Evolutionary conservation across 1,140 invertebrate species (phyloP).

Genomic region (Drosophila parvula): DNA sequence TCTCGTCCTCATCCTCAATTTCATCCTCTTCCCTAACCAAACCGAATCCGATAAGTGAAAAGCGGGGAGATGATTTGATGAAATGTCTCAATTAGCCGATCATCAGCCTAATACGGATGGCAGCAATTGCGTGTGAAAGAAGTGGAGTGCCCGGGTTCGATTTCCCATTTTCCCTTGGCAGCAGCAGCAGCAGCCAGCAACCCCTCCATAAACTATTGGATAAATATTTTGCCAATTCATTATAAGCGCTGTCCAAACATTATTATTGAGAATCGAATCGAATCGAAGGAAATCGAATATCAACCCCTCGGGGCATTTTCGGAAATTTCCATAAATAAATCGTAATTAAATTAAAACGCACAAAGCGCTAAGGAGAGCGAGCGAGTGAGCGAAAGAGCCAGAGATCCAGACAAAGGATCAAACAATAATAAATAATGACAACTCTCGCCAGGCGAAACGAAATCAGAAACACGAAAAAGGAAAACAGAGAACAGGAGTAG

Average conservation of each 20-base stretch:
- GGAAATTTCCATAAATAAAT: slow-evolving; percentile 72
- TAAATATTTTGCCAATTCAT: slow-evolving; percentile 73
- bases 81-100: slow-evolving; percentile 78
- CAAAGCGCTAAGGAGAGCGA: slow-evolving; percentile 57
- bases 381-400: background rate
- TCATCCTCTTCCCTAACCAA: background rate
- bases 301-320: slow-evolving; percentile 19
- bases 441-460: slow-evolving; percentile 41
- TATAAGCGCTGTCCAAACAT: slow-evolving; percentile 70
- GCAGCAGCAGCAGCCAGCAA: slow-evolving; percentile 6
- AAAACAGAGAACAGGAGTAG: slow-evolving; percentile 21
- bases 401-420: slow-evolving; percentile 58
- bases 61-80: slow-evolving; percentile 70
- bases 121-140: slow-evolving; percentile 68
- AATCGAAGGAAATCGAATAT: slow-evolving; percentile 20
- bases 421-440: slow-evolving; percentile 78
- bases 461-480: slow-evolving; percentile 39
- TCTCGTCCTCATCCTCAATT: background rate
- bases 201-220: slow-evolving; percentile 38
- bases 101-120: slow-evolving; percentile 35
- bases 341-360: slow-evolving; percentile 80
- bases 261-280: slow-evolving; percentile 48
- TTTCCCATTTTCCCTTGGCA: slow-evolving; percentile 14
- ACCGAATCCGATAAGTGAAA: slow-evolving; percentile 47
- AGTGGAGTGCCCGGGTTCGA: slow-evolving; percentile 22